phyloP scores from a whole-genome alignment of 2,888 invertebrate species.

The Eristalis tenax region DNA sequence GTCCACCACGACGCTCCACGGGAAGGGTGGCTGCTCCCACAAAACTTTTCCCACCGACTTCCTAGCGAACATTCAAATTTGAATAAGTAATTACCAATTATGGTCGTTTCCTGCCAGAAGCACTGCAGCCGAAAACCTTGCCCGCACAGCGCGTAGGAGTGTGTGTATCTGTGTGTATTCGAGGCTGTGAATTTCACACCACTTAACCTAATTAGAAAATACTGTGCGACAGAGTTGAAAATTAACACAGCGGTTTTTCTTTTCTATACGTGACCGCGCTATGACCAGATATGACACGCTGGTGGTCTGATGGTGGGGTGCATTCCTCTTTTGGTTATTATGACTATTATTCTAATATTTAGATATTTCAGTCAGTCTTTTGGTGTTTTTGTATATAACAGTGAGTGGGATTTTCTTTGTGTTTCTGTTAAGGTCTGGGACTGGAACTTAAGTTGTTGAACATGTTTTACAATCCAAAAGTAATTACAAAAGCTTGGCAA shows the following conservation, averaged over 20 bases:
- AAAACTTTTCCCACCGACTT: slow-evolving; percentile 52
- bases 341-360: no score
- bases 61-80: slow-evolving; percentile 63
- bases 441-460: no score
- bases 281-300: slow-evolving; percentile 16
- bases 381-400: no score
- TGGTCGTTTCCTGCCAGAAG: slow-evolving; percentile 67
- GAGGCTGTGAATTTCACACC: slow-evolving; percentile 65
- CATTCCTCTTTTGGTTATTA: no score
- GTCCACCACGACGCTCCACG: not conserved
- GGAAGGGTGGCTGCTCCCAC: slow-evolving; percentile 1
- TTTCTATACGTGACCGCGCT: slow-evolving; percentile 39
- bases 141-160: not conserved
- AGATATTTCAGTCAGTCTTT: no score
- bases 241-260: slow-evolving; percentile 67
- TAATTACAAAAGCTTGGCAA: not conserved
- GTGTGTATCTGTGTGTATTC: slow-evolving; percentile 4
- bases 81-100: slow-evolving; percentile 71
- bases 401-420: no score
- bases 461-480: not conserved
- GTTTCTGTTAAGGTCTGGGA: no score
- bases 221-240: slow-evolving; percentile 69
- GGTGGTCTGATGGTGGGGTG: not conserved
- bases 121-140: slow-evolving; percentile 44
- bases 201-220: slow-evolving; percentile 70